Percentiles rank a stretch among this genome's conserved stretches.
Conservation (phyloP, 2,113 vertebrate species). For the Sphyrna mokarran region DNA sequence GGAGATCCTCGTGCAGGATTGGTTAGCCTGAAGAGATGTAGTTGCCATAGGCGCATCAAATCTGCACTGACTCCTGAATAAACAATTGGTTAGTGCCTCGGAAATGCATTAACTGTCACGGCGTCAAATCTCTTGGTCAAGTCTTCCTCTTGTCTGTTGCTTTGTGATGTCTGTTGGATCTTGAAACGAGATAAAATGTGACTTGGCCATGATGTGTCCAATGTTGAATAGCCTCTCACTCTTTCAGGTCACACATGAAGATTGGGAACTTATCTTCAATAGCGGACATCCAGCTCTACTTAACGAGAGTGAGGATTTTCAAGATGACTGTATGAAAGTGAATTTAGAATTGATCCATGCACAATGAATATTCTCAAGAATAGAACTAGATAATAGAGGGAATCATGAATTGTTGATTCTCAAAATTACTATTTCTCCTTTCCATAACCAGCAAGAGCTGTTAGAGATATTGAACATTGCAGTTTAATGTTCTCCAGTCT, state of each 20-base stretch:
- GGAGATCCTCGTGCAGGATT: too few species aligned
- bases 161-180: neutral
- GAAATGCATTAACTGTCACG: neutral
- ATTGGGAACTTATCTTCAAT: neutral
- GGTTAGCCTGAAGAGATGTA: too few species aligned
- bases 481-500: neutral
- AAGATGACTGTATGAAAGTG: neutral
- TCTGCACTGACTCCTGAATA: too few species aligned
- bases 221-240: neutral
- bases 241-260: neutral
- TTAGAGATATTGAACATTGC: neutral
- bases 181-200: neutral
- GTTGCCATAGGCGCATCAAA: too few species aligned
- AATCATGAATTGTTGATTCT: neutral
- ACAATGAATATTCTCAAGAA: neutral
- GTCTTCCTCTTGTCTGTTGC: neutral
- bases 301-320: neutral
- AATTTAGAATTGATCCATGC: neutral
- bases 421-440: neutral
- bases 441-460: neutral
- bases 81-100: neutral
- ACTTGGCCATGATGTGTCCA: neutral
- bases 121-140: neutral
- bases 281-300: neutral
- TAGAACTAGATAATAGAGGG: neutral